Conservation (phyloP, 2,888 invertebrate species). For the Oligia latruncula region DNA sequence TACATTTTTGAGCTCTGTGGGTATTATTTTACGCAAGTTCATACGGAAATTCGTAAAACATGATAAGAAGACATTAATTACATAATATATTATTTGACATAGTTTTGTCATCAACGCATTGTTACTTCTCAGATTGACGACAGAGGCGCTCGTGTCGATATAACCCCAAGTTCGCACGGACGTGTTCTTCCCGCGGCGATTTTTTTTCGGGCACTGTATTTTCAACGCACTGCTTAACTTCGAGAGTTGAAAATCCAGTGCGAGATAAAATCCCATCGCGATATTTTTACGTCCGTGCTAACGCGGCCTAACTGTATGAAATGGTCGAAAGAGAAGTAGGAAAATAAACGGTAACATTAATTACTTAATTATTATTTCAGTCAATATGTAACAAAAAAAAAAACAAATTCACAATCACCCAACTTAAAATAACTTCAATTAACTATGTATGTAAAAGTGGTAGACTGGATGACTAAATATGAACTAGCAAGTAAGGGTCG, state of each 20-base stretch:
- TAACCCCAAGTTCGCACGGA: too few species aligned
- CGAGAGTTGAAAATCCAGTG: neutral
- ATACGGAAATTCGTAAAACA: neutral
- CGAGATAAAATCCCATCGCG: neutral
- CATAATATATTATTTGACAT: neutral
- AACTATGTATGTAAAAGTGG: conserved; percentile 9
- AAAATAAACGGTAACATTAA: conserved; percentile 23
- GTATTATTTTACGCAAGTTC: neutral
- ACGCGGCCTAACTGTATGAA: neutral
- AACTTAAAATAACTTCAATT: conserved; percentile 18
- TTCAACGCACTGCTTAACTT: neutral
- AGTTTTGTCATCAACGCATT: neutral
- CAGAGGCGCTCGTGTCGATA: neutral
- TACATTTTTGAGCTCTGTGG: conserved; percentile 8
- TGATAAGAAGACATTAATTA: neutral
- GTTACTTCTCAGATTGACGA: neutral
- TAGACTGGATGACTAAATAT: conserved; percentile 8
- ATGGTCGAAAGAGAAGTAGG: neutral
- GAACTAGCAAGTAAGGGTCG: neutral
- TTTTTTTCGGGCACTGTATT: too few species aligned
- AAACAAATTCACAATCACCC: neutral
- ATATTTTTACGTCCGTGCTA: neutral
- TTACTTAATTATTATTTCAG: conserved; percentile 20
- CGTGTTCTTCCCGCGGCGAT: too few species aligned
- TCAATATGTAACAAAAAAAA: conserved; percentile 1